Base-by-base conservation (phyloP, 2,113 vertebrate species). In the Hypomesus transpacificus region DNA sequence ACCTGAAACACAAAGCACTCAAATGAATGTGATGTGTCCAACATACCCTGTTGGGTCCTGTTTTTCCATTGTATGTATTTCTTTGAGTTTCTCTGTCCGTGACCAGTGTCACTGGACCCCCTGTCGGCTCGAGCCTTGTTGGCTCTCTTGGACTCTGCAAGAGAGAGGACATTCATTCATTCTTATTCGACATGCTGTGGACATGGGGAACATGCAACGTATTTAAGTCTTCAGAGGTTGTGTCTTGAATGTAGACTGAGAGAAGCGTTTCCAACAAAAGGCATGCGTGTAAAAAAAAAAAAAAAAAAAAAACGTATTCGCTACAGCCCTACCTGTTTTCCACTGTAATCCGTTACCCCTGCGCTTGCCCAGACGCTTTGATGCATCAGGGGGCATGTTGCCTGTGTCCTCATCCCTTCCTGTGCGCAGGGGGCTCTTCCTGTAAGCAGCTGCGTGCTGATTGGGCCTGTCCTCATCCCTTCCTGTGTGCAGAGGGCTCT, bases 1-100 rank as follows among this genome's bases (percentile, higher is more conserved):
- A 20, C 59, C 5, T 18, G 22, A 26, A 28, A 61, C 22, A 28
- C 59, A 5, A 59, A 24, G 5, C 11, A 24, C 56, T 13, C 3
- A 13, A 59, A 59, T 22, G 18, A 20, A 59, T 8, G 21, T 59
- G n/a, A 18, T 1, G 9, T 11, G 57, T 20, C 9, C 57, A 59
- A 53, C 66, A 71, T 73, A 87, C 86, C 79, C 73, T 70, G 78
- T 20, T 66, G 21, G 3, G 66, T 66, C 65, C 63, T 79, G 68
- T 65, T 76, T 53, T 50, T 81, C 78, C 78, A 39, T 1, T 60
- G 75, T 39, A 51, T 2, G n/a, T 34, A 16, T 61, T 72, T 81
- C 69, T 24, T 87, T 18, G 26, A 64, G 11, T 68, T 75, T 3
- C 39, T 82, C 8, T 66, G 69, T 4, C 6, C 0, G 1, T 76